These are phyloP conservation scores for Gallinago undulata DNA, from an alignment of 2,113 vertebrate species.

Conservation along the genomic window DNA sequence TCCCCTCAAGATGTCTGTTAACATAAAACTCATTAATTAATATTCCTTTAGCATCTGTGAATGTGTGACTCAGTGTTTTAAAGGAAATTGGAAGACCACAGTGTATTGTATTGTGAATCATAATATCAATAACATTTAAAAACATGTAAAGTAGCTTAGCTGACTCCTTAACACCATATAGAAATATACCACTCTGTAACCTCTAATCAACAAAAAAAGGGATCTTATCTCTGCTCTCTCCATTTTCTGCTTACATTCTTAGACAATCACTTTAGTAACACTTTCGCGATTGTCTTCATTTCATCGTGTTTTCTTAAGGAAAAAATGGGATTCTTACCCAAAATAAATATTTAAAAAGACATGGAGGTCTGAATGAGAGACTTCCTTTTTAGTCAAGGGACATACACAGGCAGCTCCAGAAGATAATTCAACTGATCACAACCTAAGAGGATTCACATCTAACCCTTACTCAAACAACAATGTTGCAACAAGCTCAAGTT, in stretches of 20 bases:
- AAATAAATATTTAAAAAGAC: neutral
- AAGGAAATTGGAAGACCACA: neutral
- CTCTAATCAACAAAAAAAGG: neutral
- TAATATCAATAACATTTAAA: neutral
- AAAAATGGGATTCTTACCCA: neutral
- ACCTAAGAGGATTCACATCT: neutral
- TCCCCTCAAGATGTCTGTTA: conserved; percentile 40
- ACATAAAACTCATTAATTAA: conserved; percentile 51
- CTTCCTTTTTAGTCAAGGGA: neutral
- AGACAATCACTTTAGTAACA: neutral
- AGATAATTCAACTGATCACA: neutral
- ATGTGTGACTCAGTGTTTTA: neutral
- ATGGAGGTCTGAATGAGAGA: neutral
- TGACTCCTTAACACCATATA: neutral
- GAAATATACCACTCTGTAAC: neutral
- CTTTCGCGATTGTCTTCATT: neutral
- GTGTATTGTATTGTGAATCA: neutral
- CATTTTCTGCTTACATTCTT: neutral
- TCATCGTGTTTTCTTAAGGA: neutral
- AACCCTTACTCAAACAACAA: neutral
- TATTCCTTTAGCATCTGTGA: neutral
- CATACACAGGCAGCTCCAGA: neutral
- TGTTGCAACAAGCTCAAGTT: neutral
- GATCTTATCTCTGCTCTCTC: neutral
- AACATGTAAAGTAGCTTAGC: neutral